Evolutionary conservation across 2,113 vertebrate species (phyloP).

Genomic region (Hystrix cristata): DNA sequence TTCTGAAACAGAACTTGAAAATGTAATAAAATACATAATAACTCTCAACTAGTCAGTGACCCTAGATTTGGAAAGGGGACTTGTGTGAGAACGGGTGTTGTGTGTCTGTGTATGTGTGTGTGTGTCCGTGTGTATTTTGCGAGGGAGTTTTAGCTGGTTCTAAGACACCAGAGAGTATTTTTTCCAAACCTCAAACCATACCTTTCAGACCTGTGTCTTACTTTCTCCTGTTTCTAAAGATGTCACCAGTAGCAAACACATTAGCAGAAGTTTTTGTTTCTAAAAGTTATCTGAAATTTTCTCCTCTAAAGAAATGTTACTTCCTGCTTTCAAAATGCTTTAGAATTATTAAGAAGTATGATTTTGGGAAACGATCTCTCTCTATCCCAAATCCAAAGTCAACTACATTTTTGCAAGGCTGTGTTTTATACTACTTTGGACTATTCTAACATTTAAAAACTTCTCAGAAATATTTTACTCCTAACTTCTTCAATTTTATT

Average conservation of each 20-base stretch:
- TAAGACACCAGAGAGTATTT: conserved; percentile 53
- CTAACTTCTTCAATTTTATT: conserved; percentile 59
- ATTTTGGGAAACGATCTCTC: conserved; percentile 45
- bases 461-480: conserved; percentile 55
- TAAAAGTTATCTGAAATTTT: conserved; percentile 23
- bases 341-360: conserved; percentile 1
- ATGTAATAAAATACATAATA: conserved; percentile 5
- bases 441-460: conserved; percentile 9
- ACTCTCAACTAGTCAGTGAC: conserved; percentile 37
- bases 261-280: conserved; percentile 47
- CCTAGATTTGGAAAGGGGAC: background rate
- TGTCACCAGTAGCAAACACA: background rate
- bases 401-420: conserved; percentile 7
- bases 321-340: conserved; percentile 59
- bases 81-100: background rate
- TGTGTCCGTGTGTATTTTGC: too few species aligned
- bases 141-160: conserved; percentile 3
- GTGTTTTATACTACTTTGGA: conserved; percentile 28
- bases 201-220: conserved; percentile 9
- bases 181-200: conserved; percentile 29
- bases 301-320: background rate
- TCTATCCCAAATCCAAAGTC: conserved; percentile 45
- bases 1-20: conserved; percentile 68
- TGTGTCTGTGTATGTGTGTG: background rate
- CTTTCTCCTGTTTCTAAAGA: conserved; percentile 21